Evolutionary conservation across 2,113 vertebrate species (phyloP), one percentile per base, ranked within the genome.

Genomic region (Melanerpes formicivorus): DNA sequence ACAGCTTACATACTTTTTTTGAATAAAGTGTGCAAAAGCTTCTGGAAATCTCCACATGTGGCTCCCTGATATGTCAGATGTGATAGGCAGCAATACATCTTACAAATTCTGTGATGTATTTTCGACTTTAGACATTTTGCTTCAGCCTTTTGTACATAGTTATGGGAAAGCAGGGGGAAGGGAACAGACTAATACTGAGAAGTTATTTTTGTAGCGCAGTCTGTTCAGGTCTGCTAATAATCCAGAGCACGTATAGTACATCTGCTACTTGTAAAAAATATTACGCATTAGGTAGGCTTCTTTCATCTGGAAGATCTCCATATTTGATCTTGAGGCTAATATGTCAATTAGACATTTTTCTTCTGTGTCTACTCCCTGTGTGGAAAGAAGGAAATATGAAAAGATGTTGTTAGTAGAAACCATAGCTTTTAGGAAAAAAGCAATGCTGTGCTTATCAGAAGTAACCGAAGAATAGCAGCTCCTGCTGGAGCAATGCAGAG

Each of bases 271-370:
- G 66, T 46, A 8, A 46, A 90, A 90, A 83, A 65, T 18, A 81
- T 98, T 98, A 98, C 98, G 96, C 95, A 97, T 97, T 92, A 79
- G 69, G 93, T 98, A 98, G 90, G 97, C 97, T 97, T 98, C 98
- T 96, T 96, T 97, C 90, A 98, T 96, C 84, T 97, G 97, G 95
- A 97, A 97, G 93, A 98, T 98, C 93, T 98, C 98, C 82, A 77
- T 96, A 42, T 97, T 98, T 96, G 98, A 97, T 97, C 98, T 97
- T 50, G 98, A 98, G 69, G 98, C 97, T 95, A 98, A 84, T 96
- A 98, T 98, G 77, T 98, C 98, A 93, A 98, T 98, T 54, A 98
- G 96, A 60, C 98, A 98, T 7, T 97, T 98, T 96, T 98, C 98
- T 72, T 98, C 97, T 60, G 91, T 98, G 59, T 97, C 98, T 76